Evolutionary conservation across 2,888 invertebrate species (phyloP).

Genomic region (Hartigia nigra): DNA sequence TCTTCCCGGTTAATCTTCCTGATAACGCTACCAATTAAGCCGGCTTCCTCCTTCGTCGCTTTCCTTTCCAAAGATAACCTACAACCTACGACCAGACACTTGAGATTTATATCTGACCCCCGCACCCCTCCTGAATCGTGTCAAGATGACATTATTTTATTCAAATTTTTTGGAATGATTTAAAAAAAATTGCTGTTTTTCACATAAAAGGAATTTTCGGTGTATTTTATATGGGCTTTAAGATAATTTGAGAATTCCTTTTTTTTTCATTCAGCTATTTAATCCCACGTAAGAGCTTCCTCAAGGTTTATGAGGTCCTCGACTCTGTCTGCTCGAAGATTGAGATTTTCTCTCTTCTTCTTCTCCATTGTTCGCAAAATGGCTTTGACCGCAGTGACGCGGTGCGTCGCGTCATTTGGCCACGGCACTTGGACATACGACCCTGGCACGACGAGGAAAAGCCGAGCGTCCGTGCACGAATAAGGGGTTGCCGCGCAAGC

Average conservation of each 20-base stretch:
- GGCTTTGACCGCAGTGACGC: background rate
- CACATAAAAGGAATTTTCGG: background rate
- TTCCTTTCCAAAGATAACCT: background rate
- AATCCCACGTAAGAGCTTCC: background rate
- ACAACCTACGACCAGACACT: no score
- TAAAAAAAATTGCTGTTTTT: background rate
- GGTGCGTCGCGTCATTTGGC: background rate
- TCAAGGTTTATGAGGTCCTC: background rate
- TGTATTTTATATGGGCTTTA: background rate
- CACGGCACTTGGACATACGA: conserved; percentile 9
- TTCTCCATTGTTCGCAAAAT: background rate
- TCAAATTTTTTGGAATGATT: background rate
- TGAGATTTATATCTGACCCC: background rate
- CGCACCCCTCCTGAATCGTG: background rate
- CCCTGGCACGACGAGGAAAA: background rate
- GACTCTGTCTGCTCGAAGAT: background rate
- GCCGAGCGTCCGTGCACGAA: background rate
- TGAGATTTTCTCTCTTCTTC: background rate
- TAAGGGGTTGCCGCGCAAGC: background rate
- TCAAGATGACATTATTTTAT: background rate
- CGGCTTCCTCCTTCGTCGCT: background rate
- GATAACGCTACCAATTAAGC: background rate
- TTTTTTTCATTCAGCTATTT: background rate
- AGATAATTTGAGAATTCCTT: background rate
- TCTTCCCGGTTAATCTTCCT: background rate